Evolutionary conservation across 2,888 invertebrate species (phyloP), one percentile per base, ranked within the genome.

Genomic region (Lepeophtheirus nordmannii): DNA sequence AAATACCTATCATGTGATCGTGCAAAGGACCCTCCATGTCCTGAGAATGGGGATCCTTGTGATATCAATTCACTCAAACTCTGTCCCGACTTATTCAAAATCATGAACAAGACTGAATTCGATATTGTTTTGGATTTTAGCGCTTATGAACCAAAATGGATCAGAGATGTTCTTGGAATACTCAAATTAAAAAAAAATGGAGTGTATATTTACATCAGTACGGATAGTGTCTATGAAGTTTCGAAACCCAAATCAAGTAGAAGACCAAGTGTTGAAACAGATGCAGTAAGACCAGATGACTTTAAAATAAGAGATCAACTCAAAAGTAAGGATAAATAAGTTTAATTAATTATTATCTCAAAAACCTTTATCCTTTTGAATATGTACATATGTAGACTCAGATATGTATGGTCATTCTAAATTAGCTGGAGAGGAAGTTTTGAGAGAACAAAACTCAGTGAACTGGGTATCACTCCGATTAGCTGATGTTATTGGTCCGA

Each of bases 221-320:
- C 76, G 0, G 78, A 78, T 70, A 77, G 77, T 3, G 75, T 78
- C 1, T 78, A 78, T 69, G 78, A 78, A 69, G 78, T 78, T n/a
- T 75, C 75, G 64, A 69, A 71, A 22, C 39, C 58, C 22, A 60
- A 67, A 5, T 67, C 68, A 5, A 69, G 68, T 60, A 67, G 62
- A 20, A 64, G 64, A 22, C 61, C 67, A 17, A 62, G 67, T 3
- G 60, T 64, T 62, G 78, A 78, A 70, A 71, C 72, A 0, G 76
- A 78, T 70, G 74, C 75, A 2, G 71, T 74, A 0, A 69, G 78
- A 68, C 78, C 78, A 1, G 62, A 68, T 0, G 71, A 73, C 14
- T 69, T 68, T 20, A 71, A 73, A 10, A 72, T 72, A 41, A 70
- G 72, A 40, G 70, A 71, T 39, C 65, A 69, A 12, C 70, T 76